Percentiles rank a stretch among this genome's conserved stretches.
phyloP scores from a whole-genome alignment of 2,888 invertebrate genomes.

The Eupithecia abbreviata region DNA sequence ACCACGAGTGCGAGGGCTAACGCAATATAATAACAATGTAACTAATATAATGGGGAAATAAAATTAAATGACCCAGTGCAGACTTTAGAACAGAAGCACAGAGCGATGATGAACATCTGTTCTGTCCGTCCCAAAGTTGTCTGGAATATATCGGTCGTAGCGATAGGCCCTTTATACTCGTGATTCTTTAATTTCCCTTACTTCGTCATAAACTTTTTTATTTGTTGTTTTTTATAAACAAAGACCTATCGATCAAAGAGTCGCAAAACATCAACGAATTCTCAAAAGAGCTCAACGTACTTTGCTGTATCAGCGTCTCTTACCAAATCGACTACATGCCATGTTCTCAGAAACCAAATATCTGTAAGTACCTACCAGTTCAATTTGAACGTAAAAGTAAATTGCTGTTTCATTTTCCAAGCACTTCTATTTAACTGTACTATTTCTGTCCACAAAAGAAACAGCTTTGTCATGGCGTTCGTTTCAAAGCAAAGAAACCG shows the following conservation, averaged over 20 bases:
- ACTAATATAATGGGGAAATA: background rate
- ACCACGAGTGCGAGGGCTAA: too few relatives aligned
- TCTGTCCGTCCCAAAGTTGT: background rate
- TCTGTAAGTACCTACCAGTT: background rate
- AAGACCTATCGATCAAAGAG: background rate
- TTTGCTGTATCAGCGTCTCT: slow-evolving; percentile 5
- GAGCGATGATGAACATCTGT: background rate
- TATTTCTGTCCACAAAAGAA: background rate
- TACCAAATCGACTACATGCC: background rate
- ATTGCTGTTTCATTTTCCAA: background rate
- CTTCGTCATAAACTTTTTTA: too few relatives aligned
- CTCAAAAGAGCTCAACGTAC: background rate
- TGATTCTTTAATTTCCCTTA: too few relatives aligned
- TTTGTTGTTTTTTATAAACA: too few relatives aligned
- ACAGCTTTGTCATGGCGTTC: background rate
- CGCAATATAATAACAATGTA: too few relatives aligned
- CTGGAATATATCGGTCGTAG: background rate
- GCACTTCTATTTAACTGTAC: slow-evolving; percentile 2
- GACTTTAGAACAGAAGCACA: background rate
- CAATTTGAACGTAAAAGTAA: slow-evolving; percentile 1
- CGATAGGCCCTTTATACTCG: too few relatives aligned
- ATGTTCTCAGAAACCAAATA: slow-evolving; percentile 1
- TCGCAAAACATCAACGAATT: background rate
- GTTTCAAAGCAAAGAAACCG: slow-evolving; percentile 4
- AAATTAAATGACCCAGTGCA: background rate